A percentile compares a stretch with the other conserved stretches of the same genome.
Evolutionary conservation across 2,113 vertebrate species (phyloP).

Genomic region (Poecile atricapillus): DNA sequence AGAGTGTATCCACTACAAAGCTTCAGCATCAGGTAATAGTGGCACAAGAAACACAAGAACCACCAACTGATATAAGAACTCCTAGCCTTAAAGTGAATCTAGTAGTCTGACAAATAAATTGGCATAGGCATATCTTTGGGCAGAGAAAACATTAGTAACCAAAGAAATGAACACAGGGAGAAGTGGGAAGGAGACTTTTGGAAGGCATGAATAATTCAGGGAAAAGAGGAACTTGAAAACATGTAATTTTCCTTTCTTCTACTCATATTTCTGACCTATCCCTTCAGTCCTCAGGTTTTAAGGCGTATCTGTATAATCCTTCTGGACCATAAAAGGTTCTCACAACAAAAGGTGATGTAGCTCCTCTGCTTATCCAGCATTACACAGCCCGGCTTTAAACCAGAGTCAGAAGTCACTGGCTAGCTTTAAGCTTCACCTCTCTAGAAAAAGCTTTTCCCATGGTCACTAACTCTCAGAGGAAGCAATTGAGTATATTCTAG

Average conservation of each 20-base stretch:
- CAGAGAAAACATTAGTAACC: not conserved
- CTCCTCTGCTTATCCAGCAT: not conserved
- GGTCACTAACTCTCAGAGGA: slow-evolving; percentile 47
- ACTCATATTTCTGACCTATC: not conserved
- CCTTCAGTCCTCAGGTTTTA: not conserved
- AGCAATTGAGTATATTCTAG: slow-evolving; percentile 33
- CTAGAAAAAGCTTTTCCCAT: slow-evolving; percentile 32
- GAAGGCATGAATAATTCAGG: not conserved
- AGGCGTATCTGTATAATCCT: not conserved
- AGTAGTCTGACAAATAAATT: not conserved
- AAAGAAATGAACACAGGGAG: not conserved
- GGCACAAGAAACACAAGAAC: not conserved
- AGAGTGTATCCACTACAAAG: not conserved
- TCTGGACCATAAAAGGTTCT: not conserved
- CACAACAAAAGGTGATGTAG: not conserved
- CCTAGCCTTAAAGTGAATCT: not conserved
- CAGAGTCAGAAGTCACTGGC: not conserved
- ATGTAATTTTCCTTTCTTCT: not conserved
- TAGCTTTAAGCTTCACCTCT: slow-evolving; percentile 52
- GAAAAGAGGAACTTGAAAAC: not conserved
- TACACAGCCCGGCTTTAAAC: slow-evolving; percentile 15
- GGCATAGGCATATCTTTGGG: not conserved
- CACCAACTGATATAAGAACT: not conserved
- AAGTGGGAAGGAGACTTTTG: not conserved
- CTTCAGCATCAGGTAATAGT: not conserved